Conservation (phyloP, 1,140 invertebrate genomes). For the Drosophila mayri region DNA sequence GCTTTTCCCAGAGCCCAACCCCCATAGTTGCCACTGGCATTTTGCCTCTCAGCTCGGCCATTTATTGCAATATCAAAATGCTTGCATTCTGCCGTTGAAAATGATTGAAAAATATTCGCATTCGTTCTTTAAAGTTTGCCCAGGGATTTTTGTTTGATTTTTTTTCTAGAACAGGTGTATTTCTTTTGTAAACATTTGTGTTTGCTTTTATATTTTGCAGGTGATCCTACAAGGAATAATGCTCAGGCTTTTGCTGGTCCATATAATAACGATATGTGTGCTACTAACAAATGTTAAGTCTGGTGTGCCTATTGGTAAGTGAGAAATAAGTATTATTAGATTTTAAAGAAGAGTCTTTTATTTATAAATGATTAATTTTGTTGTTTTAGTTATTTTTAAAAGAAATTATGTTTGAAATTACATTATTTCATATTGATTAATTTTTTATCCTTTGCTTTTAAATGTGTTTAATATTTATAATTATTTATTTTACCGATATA, state of each 20-base stretch:
- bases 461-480: not conserved
- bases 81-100: slow-evolving; percentile 51
- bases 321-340: too few relatives aligned
- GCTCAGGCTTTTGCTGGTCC: slow-evolving; percentile 71
- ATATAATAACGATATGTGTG: slow-evolving; percentile 78
- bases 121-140: slow-evolving; percentile 27
- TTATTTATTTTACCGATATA: not conserved
- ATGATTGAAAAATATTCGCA: slow-evolving; percentile 73
- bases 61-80: slow-evolving; percentile 60
- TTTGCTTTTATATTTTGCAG: slow-evolving; percentile 36
- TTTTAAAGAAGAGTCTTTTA: not conserved
- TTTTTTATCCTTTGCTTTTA: not conserved
- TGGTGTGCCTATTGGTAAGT: slow-evolving; percentile 82
- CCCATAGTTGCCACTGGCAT: slow-evolving; percentile 28
- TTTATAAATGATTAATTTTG: not conserved
- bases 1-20: not conserved
- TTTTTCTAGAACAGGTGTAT: slow-evolving; percentile 10
- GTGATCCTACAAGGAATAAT: slow-evolving; percentile 78
- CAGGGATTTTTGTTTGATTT: not conserved
- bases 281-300: slow-evolving; percentile 79
- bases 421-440: not conserved
- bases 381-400: not conserved
- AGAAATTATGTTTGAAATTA: too few relatives aligned
- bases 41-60: slow-evolving; percentile 15
- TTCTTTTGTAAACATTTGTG: not conserved